Conservation (phyloP, 2,797 vertebrate species). For the Emydoidea blandingii region DNA sequence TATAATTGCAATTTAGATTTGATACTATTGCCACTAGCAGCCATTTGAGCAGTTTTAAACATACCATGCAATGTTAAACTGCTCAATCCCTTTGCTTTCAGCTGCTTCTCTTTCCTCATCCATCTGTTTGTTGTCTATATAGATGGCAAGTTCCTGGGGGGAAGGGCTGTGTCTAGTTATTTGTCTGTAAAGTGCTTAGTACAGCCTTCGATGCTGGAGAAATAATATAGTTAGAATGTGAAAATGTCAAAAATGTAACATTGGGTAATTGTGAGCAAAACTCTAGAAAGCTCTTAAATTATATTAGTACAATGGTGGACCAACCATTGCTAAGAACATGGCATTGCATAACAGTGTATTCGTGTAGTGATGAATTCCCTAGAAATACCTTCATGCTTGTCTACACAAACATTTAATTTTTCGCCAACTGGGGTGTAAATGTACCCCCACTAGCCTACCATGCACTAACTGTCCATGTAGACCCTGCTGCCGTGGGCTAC, state of each 20-base stretch:
- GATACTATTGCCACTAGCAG: not conserved
- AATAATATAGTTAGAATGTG: not conserved
- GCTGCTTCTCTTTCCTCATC: not conserved
- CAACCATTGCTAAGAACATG: not conserved
- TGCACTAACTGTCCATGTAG: not conserved
- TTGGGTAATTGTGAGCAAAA: not conserved
- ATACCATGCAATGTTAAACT: rapidly evolving
- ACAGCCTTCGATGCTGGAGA: no score
- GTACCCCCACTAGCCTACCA: not conserved
- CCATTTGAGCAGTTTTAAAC: not conserved
- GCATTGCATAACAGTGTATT: not conserved
- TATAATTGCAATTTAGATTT: rapidly evolving
- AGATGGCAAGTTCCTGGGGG: not conserved
- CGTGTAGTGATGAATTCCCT: not conserved
- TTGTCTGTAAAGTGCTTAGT: not conserved
- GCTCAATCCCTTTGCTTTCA: not conserved
- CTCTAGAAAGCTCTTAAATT: not conserved
- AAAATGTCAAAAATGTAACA: not conserved
- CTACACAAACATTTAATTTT: not conserved
- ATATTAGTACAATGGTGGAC: not conserved
- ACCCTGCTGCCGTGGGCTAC: no score
- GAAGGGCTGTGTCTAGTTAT: not conserved
- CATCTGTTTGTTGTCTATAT: not conserved
- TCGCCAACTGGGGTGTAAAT: not conserved
- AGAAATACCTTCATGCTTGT: not conserved